These are phyloP conservation scores for Melitaea athalia DNA, from an alignment of 2,888 invertebrate genomes.

Conservation along the genomic window DNA sequence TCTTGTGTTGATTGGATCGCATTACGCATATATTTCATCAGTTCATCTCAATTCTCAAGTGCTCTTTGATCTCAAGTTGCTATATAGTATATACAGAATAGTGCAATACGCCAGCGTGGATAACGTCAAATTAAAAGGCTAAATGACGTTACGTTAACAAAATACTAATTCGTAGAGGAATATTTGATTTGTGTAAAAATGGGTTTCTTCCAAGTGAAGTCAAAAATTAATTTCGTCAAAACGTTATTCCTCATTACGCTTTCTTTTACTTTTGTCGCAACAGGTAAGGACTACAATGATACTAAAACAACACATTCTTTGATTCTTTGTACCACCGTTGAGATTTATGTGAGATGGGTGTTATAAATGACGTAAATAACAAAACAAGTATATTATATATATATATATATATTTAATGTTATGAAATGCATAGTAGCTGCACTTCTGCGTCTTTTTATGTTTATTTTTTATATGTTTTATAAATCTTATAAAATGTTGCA, in stretches of 20 bases:
- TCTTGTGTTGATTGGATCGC: not conserved
- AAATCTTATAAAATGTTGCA: too few relatives aligned
- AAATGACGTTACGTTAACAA: constrained; percentile 48
- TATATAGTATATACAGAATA: not conserved
- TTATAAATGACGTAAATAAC: constrained; percentile 33
- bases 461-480: too few relatives aligned
- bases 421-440: not conserved
- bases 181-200: constrained; percentile 46
- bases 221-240: constrained; percentile 22
- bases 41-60: too few relatives aligned
- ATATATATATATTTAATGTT: not conserved
- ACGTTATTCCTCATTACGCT: constrained; percentile 24
- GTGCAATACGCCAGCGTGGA: constrained; percentile 41
- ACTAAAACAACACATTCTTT: constrained; percentile 26
- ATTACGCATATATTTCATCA: not conserved
- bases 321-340: constrained; percentile 29
- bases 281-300: constrained; percentile 30
- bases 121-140: constrained; percentile 39
- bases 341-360: not conserved
- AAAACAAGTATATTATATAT: constrained; percentile 15
- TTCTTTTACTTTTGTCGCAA: constrained; percentile 30
- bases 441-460: too few relatives aligned
- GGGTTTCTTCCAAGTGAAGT: constrained; percentile 51
- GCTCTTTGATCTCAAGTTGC: not conserved
- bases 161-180: constrained; percentile 38